Base-by-base conservation (phyloP, 2,113 vertebrate species). In the Colius striatus region DNA sequence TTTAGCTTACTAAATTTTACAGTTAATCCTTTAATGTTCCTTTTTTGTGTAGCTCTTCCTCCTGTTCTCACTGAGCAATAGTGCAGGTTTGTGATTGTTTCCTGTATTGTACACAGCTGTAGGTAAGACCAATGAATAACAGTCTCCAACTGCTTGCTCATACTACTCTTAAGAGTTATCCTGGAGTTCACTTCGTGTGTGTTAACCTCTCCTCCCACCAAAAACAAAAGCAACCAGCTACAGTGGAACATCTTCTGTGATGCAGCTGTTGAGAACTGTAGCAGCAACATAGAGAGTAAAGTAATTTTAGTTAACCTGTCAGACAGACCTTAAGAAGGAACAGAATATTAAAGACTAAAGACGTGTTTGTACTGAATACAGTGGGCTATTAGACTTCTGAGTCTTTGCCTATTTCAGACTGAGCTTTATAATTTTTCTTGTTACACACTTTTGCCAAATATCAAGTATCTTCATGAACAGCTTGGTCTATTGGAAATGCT, bases 21-120 rank as follows among this genome's bases (percentile, higher is more conserved):
- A 89, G 21, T 89, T 97, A 97, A 96, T 97, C 94, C 92, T 97
- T 97, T 97, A 97, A 90, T 97, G 94, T 94, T 96, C 55, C 38
- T 84, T 96, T 97, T 96, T 68, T 75, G 47, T 90, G 83, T 96
- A 90, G 72, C 63, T 88, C 41, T 75, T 93, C 76, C 79, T 86
- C 67, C 93, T 97, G 58, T 94, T 97, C 96, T 80, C 85, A 88
- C 79, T 93, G 90, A 95, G 86, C 87, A 94, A 45, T 92, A 81
- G 84, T 87, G 80, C 94, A 81, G 16, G 22, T 83, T 96, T 78
- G 66, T 93, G 88, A 63, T 96, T 78, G 73, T 95, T 94, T 63
- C 51, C 89, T 89, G 45, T 93, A 47, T 93, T 97, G 97, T 91
- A 94, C 92, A 91, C 71, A 95, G 76, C 83, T 96, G 72, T 78